A percentile compares a stretch with the other conserved stretches of the same genome.
Evolutionary conservation across 2,888 invertebrate genomes (phyloP).

Genomic region (Heteromurus nitidus): DNA sequence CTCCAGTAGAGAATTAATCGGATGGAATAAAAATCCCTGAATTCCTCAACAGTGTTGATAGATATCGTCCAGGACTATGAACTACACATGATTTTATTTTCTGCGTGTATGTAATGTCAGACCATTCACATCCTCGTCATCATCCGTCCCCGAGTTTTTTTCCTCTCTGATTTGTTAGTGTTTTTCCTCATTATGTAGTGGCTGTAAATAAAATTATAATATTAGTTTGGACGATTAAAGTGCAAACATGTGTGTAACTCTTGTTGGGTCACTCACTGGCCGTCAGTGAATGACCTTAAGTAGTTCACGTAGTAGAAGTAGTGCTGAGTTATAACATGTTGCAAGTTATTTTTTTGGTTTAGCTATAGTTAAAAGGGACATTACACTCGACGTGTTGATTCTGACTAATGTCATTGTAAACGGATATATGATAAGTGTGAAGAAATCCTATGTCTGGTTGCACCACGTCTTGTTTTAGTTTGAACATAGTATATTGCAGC

Average conservation of each 20-base stretch:
- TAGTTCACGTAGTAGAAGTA: not conserved
- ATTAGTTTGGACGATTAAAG: not conserved
- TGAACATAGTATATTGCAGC: no score
- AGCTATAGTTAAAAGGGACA: not conserved
- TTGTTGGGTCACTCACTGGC: constrained; percentile 57
- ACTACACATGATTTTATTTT: no score
- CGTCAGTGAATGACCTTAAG: constrained; percentile 54
- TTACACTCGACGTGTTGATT: not conserved
- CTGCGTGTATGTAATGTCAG: no score
- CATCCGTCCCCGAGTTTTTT: not conserved
- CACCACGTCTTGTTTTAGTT: no score
- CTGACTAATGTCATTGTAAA: constrained; percentile 9
- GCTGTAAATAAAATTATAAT: not conserved
- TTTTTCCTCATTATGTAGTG: not conserved
- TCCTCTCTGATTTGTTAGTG: constrained; percentile 10
- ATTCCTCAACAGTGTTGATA: no score
- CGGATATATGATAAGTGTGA: not conserved
- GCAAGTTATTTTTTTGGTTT: not conserved
- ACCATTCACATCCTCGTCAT: no score
- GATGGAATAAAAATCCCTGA: no score
- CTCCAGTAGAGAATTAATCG: no score
- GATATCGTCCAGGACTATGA: no score
- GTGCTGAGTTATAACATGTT: not conserved
- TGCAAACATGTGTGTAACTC: constrained; percentile 15
- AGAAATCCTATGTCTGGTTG: no score